Percentiles rank a stretch among this genome's conserved stretches.
phyloP scores from a whole-genome alignment of 1,140 invertebrate genomes.

The Lanistes nyassanus region DNA sequence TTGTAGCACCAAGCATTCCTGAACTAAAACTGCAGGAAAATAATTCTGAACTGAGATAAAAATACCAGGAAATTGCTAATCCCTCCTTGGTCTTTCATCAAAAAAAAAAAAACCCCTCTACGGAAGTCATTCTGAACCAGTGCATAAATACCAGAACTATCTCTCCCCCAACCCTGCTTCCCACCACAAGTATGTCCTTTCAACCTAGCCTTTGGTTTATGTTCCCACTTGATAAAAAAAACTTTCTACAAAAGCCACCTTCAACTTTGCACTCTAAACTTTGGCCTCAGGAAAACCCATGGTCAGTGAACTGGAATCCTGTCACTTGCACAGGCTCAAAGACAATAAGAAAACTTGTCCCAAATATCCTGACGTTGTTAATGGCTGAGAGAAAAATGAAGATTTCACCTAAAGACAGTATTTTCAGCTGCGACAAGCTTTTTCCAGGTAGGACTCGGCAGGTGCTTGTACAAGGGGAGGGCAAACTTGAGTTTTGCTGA shows the following conservation, averaged over 20 bases:
- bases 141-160: too few relatives aligned
- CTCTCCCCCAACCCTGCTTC: too few relatives aligned
- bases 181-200: too few relatives aligned
- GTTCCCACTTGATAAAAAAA: too few relatives aligned
- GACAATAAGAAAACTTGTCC: not conserved
- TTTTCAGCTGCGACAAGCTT: slow-evolving; percentile 60
- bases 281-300: not conserved
- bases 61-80: not conserved
- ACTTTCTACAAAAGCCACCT: too few relatives aligned
- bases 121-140: too few relatives aligned
- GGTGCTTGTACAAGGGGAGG: slow-evolving; percentile 56
- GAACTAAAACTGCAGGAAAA: not conserved
- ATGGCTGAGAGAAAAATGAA: not conserved
- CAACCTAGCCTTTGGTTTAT: too few relatives aligned
- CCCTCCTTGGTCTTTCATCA: not conserved
- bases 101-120: not conserved
- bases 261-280: too few relatives aligned
- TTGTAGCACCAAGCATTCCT: too few relatives aligned
- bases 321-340: not conserved
- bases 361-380: not conserved
- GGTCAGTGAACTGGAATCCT: not conserved
- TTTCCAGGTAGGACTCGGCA: slow-evolving; percentile 60
- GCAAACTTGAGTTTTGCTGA: slow-evolving; percentile 62
- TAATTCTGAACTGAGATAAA: not conserved
- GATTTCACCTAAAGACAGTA: slow-evolving; percentile 52